Base-by-base conservation (phyloP, 2,888 invertebrate species). In the Agriopis marginaria region DNA sequence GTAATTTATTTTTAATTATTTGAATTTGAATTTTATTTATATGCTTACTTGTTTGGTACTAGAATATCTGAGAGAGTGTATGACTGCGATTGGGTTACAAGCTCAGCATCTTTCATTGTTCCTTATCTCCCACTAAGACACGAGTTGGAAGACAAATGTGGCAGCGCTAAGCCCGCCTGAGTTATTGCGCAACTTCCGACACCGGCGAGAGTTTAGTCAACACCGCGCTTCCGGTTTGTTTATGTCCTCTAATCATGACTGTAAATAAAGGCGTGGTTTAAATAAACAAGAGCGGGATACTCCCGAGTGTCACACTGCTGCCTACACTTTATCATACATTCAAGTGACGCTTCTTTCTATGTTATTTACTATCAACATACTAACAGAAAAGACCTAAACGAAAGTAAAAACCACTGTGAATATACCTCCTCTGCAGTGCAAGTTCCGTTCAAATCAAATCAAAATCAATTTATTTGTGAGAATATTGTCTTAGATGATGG, bases 121-220 rank as follows among this genome's bases (percentile, higher is more conserved):
- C 63, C n/a, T 44, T 55, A 55, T 66, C 55, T 44, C 8, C 12
- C 11, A 12, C 32, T 44, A 39, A 49, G 64, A 56, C 49, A 7
- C 4, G 61, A 39, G 55, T 58, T 68, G 63, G 53, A 64, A 68
- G 68, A 68, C 23, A 60, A 64, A 68, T 68, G 68, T 63, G 40
- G 45, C 44, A 32, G 59, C 60, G 68, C 44, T 64, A 68, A 68
- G 50, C 60, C 68, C 11, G 10, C 54, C 53, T 68, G 63, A 68
- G 63, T 68, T 68, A 68, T 68, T 49, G 55, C 60, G 44, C 44
- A 44, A 68, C 49, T 68, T 68, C 63, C 60, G 60, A 50, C 17
- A 11, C 40, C 58, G 45, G 42, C 7, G 51, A 49, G 61, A 66
- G 54, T 67, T 63, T 53, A 54, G 63, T 68, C 63, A 68, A 63